Conservation (phyloP, 35 echinoderm and acorn worm genomes). For the Chiridota heheva region DNA sequence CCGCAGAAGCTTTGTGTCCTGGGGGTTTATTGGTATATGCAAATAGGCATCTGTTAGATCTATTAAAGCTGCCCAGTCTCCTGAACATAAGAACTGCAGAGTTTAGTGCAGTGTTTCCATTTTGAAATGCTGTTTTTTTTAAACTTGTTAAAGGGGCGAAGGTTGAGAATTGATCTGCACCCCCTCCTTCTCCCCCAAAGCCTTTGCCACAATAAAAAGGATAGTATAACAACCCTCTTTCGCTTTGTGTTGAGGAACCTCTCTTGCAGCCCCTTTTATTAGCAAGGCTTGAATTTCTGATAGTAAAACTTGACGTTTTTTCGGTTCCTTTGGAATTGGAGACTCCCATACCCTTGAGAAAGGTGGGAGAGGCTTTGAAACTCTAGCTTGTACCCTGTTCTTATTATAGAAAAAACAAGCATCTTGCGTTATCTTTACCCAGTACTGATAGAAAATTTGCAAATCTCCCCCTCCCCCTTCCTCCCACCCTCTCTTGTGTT, state of each 20-base stretch:
- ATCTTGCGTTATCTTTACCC: not conserved
- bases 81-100: not conserved
- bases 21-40: not conserved
- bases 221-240: not conserved
- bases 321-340: not conserved
- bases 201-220: constrained; percentile 2
- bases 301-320: not conserved
- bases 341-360: not conserved
- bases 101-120: constrained; percentile 4
- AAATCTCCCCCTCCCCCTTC: too few relatives aligned
- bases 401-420: not conserved
- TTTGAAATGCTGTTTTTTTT: not conserved
- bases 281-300: not conserved
- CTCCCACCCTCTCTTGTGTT: not conserved
- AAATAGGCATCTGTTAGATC: constrained; percentile 21
- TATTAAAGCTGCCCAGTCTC: constrained; percentile 13
- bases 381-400: not conserved
- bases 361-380: not conserved
- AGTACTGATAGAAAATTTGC: too few relatives aligned
- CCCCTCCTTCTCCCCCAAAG: too few relatives aligned
- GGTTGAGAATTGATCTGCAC: constrained; percentile 19
- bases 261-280: not conserved
- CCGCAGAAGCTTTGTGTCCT: not conserved
- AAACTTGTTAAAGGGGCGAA: not conserved
- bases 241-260: not conserved